phyloP scores from a whole-genome alignment of 2,888 invertebrate species.

The Sinhomidia bicolor region DNA sequence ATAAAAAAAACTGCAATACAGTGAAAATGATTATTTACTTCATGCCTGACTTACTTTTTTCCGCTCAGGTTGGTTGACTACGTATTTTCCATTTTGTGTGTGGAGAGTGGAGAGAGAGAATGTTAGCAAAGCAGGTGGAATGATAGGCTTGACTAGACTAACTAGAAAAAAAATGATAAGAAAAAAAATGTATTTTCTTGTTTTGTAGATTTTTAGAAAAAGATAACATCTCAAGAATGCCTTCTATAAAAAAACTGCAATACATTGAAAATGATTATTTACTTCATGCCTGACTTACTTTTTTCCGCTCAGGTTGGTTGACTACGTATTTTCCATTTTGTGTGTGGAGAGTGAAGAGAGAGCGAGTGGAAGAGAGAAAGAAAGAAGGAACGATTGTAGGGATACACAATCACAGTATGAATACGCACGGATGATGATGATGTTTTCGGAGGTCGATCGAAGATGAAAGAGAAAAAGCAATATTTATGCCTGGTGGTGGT shows the following conservation, averaged over 20 bases:
- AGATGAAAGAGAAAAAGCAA: conserved; percentile 8
- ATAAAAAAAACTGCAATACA: conserved; percentile 12
- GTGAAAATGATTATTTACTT: conserved; percentile 62
- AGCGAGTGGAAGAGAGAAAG: not conserved
- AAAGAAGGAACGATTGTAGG: too few relatives aligned
- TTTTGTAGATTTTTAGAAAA: conserved; percentile 23
- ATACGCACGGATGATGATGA: conserved; percentile 8
- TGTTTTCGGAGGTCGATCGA: not conserved
- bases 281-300: conserved; percentile 45
- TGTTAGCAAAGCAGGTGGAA: too few relatives aligned
- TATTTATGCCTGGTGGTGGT: not conserved
- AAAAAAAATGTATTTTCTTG: not conserved
- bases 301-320: not conserved
- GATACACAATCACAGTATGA: conserved; percentile 11
- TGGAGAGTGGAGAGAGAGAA: too few relatives aligned
- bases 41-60: conserved; percentile 40
- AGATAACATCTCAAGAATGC: conserved; percentile 37
- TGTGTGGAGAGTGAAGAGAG: not conserved
- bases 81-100: too few relatives aligned
- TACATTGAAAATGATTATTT: conserved; percentile 59
- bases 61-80: not conserved
- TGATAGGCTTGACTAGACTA: too few relatives aligned
- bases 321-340: not conserved
- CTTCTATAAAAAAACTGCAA: not conserved
- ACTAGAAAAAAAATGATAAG: not conserved